Percentiles rank a stretch among this genome's conserved stretches.
Evolutionary conservation across 2,113 vertebrate species (phyloP).

Genomic region (Ictalurus furcatus): DNA sequence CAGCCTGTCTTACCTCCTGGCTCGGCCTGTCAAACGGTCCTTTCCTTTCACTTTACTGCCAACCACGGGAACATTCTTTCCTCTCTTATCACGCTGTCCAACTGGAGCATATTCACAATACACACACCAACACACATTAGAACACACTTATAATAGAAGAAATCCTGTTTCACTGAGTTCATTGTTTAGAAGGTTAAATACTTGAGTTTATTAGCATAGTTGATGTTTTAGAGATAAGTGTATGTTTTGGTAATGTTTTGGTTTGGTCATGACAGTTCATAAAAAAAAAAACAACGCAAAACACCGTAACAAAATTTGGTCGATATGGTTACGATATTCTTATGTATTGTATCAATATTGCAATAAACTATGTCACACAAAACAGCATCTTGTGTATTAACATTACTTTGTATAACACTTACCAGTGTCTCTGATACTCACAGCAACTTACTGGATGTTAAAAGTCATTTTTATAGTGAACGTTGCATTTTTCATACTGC

Average conservation of each 20-base stretch:
- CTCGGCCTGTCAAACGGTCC: constrained; percentile 93
- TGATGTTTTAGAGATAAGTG: neutral
- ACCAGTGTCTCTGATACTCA: neutral
- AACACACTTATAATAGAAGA: no score
- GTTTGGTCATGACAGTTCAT: neutral
- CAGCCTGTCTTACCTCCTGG: constrained; percentile 80
- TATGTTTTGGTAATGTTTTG: neutral
- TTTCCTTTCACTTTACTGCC: constrained; percentile 89
- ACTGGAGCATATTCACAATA: constrained; percentile 72
- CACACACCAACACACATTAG: neutral
- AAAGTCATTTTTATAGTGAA: no score
- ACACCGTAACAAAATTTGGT: neutral
- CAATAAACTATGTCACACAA: no score
- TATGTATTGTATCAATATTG: neutral
- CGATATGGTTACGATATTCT: neutral
- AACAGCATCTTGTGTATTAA: no score
- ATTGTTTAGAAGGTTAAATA: neutral
- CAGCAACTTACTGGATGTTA: neutral
- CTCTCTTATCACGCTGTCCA: constrained; percentile 70
- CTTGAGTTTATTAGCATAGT: neutral
- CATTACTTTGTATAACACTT: neutral
- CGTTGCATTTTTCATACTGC: no score
- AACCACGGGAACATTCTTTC: constrained; percentile 69
- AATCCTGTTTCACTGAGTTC: neutral
- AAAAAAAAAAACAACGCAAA: no score